Base-by-base conservation (phyloP, 2,797 vertebrate genomes). In the Rhinoraja longicauda region DNA sequence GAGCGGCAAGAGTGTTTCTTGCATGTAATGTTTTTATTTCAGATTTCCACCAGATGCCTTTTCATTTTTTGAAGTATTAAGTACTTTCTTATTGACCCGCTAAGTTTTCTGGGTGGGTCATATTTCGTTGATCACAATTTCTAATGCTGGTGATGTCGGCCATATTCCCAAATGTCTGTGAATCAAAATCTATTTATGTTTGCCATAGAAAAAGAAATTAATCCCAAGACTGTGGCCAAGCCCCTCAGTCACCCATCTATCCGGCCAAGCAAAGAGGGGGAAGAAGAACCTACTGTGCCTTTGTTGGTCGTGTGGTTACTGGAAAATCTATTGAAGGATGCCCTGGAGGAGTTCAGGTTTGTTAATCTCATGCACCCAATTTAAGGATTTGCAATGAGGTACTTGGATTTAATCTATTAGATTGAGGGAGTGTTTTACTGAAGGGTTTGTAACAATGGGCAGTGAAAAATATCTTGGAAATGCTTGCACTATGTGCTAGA, bases 341-440 rank as follows among this genome's bases (percentile, higher is more conserved):
- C 70, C 13, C 53, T 92, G 36, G 90, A 92, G 29, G 21, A 92
- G 0, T 92, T 92, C 64, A 92, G 70, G 70, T 92, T 4, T 92
- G 90, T 92, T 75, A 72, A 1, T 75, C 12, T 29, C 72, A 62
- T 24, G 10, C 26, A 59, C 26, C 62, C 4, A 62, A 82, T 9
- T 29, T 53, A 57, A 57, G 45, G 10, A 82, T 53, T 57, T 53
- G 29, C 3, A n/a, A 17, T 29, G 9, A 15, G 57, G 5, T n/a
- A 53, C n/a, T 59, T 21, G 19, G 70, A 24, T 73, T 73, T 6
- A 73, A 73, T 73, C 2, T 21, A 4, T 24, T 73, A 6, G 21
- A 2, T 73, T 24, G 1, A 73, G 6, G 70, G 70, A 7, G 24
- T 26, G 17, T 21, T 70, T 70, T 70, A 70, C 67, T 70, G 67